Base-by-base conservation (phyloP, 2,888 invertebrate species). In the Monopis laevigella region DNA sequence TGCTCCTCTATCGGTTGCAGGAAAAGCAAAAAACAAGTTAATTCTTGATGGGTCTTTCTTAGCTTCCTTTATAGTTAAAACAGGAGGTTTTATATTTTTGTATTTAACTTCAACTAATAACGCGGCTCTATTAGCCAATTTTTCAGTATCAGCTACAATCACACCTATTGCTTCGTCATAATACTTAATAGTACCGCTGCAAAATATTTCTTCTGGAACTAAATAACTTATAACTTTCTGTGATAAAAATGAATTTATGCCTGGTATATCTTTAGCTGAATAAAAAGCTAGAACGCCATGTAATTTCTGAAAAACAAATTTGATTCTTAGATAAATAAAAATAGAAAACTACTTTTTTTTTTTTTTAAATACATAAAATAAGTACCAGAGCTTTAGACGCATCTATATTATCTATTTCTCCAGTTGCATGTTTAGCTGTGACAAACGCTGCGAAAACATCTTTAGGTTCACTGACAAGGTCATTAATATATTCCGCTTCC, bases 371-470 rank as follows among this genome's bases (percentile, higher is more conserved):
- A 5, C 5, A 16, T 3, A 13, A n/a, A 8, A 36, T 34, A 40
- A 53, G 65, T 65, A 89, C 89, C 77, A 89, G 52, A 12, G 89
- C 90, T 32, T 82, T 77, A 1, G 82, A 62, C 2, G 86, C 65
- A 58, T 90, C 86, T 34, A 90, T 83, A 29, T 61, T 70, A 14
- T 73, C 63, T 12, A 90, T 74, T 39, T 73, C 82, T 1, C 88
- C 89, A 45, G 61, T 70, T 44, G 84, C 57, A 46, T 84, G 64
- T 38, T 66, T 71, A 1, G 80, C 61, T 0, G 84, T 62, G 0
- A 89, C 88, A 51, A 90, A 87, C 0, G 86, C 86, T 36, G 86
- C 89, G 55, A 75, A 85, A 1, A 89, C 82, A 62, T 91, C 88
- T 54, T 86, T 84, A 0, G 78, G 72, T 12, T 68, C 56, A 2